Conservation (phyloP, 1,140 invertebrate genomes). For the Sipha flava region DNA sequence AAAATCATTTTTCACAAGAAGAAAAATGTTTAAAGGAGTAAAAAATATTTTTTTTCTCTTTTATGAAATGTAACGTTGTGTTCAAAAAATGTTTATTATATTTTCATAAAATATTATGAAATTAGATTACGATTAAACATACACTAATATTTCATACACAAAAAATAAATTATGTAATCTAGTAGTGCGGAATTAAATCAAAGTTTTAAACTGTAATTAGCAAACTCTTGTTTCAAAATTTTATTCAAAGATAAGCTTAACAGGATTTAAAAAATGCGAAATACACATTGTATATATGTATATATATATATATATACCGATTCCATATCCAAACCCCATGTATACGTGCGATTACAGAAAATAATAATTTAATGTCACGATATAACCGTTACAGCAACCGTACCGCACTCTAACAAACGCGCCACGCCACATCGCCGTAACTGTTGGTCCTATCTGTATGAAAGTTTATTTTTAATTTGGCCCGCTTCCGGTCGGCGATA, state of each 20-base stretch:
- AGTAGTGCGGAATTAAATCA: background rate
- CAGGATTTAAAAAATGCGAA: background rate
- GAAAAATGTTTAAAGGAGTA: no score
- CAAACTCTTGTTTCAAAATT: background rate
- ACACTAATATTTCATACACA: background rate
- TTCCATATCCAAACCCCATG: background rate
- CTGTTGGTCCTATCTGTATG: background rate
- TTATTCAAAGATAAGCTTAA: background rate
- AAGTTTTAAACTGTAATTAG: constrained; percentile 12
- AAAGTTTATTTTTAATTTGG: constrained; percentile 28
- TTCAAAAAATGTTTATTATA: no score
- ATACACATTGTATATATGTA: background rate
- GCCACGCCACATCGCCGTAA: background rate
- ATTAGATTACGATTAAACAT: background rate
- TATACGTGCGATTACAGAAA: background rate
- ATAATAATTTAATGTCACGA: background rate
- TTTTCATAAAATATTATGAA: no score
- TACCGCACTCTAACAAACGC: no score
- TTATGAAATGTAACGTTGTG: no score
- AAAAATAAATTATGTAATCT: background rate
- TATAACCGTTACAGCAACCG: no score
- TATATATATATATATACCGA: background rate
- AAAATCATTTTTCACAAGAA: no score
- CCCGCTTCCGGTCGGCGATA: constrained; percentile 1
- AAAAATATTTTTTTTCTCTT: no score